Evolutionary conservation across 2,888 invertebrate genomes (phyloP).

Genomic region (Eristalis tenax): DNA sequence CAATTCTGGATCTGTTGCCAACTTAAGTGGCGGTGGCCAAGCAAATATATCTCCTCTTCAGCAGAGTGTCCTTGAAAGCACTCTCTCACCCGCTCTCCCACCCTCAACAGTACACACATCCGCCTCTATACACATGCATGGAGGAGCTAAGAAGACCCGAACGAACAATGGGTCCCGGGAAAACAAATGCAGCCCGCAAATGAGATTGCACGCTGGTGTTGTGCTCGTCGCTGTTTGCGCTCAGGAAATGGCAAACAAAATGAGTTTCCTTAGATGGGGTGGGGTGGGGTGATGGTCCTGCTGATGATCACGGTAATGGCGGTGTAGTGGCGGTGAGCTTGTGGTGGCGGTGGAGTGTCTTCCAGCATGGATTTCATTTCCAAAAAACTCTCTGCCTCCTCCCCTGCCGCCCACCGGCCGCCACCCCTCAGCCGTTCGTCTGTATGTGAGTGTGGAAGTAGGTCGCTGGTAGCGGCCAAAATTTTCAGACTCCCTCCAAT

Average conservation of each 20-base stretch:
- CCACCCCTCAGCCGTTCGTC: background rate
- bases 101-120: background rate
- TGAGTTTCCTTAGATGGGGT: constrained; percentile 55
- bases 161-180: constrained; percentile 34
- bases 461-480: constrained; percentile 57
- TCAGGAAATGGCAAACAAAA: constrained; percentile 70
- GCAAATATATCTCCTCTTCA: constrained; percentile 61
- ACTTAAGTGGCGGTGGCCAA: constrained; percentile 68
- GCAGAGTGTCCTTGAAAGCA: constrained; percentile 65
- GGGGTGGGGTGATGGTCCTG: background rate
- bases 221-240: constrained; percentile 49
- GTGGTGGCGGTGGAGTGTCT: background rate
- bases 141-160: background rate
- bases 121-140: constrained; percentile 31
- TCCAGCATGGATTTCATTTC: constrained; percentile 46
- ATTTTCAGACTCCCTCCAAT: constrained; percentile 13
- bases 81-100: background rate
- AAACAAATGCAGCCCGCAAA: constrained; percentile 64
- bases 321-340: too few relatives aligned
- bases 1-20: constrained; percentile 61
- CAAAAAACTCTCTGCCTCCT: constrained; percentile 20
- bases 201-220: constrained; percentile 62
- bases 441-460: constrained; percentile 44
- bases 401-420: background rate
- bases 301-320: background rate